Evolutionary conservation across 2,888 invertebrate genomes (phyloP).

Genomic region (Isotomurus palustris): DNA sequence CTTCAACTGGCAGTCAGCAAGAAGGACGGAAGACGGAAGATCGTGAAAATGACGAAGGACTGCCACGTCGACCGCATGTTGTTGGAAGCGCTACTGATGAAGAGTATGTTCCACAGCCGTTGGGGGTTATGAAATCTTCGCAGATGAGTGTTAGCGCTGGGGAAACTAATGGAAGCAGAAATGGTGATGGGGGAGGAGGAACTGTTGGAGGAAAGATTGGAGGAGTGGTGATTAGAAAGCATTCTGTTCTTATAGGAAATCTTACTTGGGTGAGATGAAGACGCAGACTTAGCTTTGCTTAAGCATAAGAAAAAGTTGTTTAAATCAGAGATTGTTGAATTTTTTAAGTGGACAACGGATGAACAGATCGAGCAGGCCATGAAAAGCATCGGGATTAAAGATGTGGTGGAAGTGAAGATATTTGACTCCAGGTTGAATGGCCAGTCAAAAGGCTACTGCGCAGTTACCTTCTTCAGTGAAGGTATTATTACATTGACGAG

Average conservation of each 20-base stretch:
- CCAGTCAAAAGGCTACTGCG: constrained; percentile 96
- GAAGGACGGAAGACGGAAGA: too few relatives aligned
- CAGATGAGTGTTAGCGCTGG: neutral
- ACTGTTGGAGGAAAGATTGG: neutral
- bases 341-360: constrained; percentile 91
- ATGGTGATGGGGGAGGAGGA: neutral
- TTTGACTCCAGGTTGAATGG: constrained; percentile 98
- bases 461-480: constrained; percentile 88
- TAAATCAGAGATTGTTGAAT: constrained; percentile 18
- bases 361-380: constrained; percentile 88
- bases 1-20: too few relatives aligned
- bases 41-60: too few relatives aligned
- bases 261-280: constrained; percentile 96
- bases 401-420: constrained; percentile 96
- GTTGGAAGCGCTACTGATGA: too few relatives aligned
- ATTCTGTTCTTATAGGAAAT: constrained; percentile 82
- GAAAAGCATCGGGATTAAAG: constrained; percentile 77
- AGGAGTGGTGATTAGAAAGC: neutral
- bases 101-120: too few relatives aligned
- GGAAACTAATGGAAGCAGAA: neutral
- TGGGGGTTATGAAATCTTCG: too few relatives aligned
- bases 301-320: neutral
- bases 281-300: too few relatives aligned
- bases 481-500: too few relatives aligned
- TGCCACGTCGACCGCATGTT: too few relatives aligned